Percentiles rank a stretch among this genome's conserved stretches.
These are phyloP conservation scores for Diachrysia chrysitis DNA, from an alignment of 2,888 invertebrate species.

Conservation along the genomic window DNA sequence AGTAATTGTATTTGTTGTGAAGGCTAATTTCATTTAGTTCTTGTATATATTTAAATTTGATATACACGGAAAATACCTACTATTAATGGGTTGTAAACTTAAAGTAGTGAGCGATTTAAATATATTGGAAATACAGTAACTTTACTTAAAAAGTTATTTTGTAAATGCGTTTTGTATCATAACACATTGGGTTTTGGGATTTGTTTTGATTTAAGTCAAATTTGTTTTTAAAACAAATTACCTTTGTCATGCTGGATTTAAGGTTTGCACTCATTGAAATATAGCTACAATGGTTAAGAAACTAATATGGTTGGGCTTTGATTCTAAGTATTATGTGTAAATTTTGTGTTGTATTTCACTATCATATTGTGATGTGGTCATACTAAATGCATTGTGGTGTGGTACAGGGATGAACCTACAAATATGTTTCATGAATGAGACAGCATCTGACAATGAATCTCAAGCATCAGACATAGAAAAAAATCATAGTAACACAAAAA, in stretches of 20 bases:
- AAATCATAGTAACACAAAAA: conserved; percentile 79
- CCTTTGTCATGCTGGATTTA: background rate
- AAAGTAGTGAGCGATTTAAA: too few species aligned
- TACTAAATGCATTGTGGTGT: conserved; percentile 64
- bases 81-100: background rate
- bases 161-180: background rate
- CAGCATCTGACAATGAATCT: conserved; percentile 95
- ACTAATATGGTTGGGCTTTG: background rate
- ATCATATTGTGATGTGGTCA: conserved; percentile 66
- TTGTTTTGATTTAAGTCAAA: background rate
- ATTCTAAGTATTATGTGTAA: conserved; percentile 21
- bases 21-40: conserved; percentile 3
- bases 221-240: background rate
- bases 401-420: conserved; percentile 96
- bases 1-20: conserved; percentile 14
- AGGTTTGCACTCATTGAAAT: background rate
- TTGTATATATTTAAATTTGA: background rate
- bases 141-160: too few species aligned
- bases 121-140: too few species aligned
- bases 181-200: background rate
- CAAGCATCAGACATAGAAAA: conserved; percentile 93
- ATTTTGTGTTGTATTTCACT: conserved; percentile 30
- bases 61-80: background rate
- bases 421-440: conserved; percentile 98
- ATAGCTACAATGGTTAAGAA: background rate